Base-by-base conservation (phyloP, 1,140 invertebrate genomes). In the Drosophila trapezifrons region DNA sequence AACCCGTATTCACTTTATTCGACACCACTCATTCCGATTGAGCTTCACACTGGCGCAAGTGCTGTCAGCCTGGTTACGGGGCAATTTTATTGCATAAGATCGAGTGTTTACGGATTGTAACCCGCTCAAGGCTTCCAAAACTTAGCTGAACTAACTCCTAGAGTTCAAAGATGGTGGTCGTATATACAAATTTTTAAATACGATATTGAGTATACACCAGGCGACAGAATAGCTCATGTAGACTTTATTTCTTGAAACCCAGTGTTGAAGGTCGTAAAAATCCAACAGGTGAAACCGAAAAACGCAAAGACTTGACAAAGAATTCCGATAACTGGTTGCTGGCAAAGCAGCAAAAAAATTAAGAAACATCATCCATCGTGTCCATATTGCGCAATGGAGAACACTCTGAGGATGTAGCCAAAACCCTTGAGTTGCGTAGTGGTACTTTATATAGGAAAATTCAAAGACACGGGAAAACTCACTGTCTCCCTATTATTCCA, bases 121-220 rank as follows among this genome's bases (percentile, higher is more conserved):
- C 3, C 7, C 25, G 25, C 32, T 10, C 13, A 55, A 55, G 1
- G 25, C 25, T 27, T 22, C 35, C 32, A 55, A 55, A 55, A 37
- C 37, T 13, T 29, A 55, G 13, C 18, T 20, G 37, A 56, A 20
- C 15, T 54, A 54, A 22, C 51, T 20, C 17, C 32, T 8, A 37
- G 51, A 54, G 51, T 35, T 17, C 77, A 13, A 92, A 90, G 12
- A 18, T 40, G 52, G 54, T 49, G 84, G 15, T 38, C 37, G 37
- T 35, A 35, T 35, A 13, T 92, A 58, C 55, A 87, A 9, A 80
- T 35, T 57, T 35, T 63, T 92, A 46, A 32, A 7, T 29, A 32
- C 13, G 25, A 51, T 18, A 29, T 82, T 35, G 43, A 79, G 47
- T 62, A 85, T 58, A 64, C 72, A n/a, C 59, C 52, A 9, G 71